Base-by-base conservation (phyloP, 1,140 invertebrate species). In the Drusus annulatus region DNA sequence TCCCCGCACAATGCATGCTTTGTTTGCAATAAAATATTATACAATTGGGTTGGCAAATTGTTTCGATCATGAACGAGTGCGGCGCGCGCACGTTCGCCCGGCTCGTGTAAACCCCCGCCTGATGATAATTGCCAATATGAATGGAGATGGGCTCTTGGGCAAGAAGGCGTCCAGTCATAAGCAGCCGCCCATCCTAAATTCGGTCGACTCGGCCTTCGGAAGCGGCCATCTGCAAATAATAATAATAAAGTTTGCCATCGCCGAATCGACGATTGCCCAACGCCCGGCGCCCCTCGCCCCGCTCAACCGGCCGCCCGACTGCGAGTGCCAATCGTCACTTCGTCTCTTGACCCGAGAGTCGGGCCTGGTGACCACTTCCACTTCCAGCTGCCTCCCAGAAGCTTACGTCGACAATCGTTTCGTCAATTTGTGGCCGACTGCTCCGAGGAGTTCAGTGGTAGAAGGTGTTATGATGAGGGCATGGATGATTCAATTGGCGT, bases 181-280 rank as follows among this genome's bases (percentile, higher is more conserved):
- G 21, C 21, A 58, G 21, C 5, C n/a, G 54, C 54, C 54, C 21
- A 16, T 58, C 54, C 54, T 58, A 58, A 58, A 58, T 58, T 58
- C 21, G 15, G 16, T 58, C 54, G n/a, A 5, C 7, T 58, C 54
- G 54, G 54, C 54, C 54, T 58, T 58, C 54, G 21, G n/a, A 58
- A 17, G 54, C 13, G 54, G 54, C 54, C 54, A 58, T 58, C 54
- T 58, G 54, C 54, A 58, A 58, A 58, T 58, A 58, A 25, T 63
- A 63, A 15, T n/a, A n/a, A n/a, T n/a, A n/a, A n/a, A 25, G 21
- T 63, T 36, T 25, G 6, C 60, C 21, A 10, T 31, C 60, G 25
- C 25, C 25, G 21, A 28, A 25, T 36, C 6, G 31, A 36, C 8
- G 31, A 23, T 63, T 63, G 3, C 21, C 5, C 21, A 63, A 25